These are phyloP conservation scores for Notothenia coriiceps DNA, from an alignment of 2,113 vertebrate genomes.

Conservation along the genomic window DNA sequence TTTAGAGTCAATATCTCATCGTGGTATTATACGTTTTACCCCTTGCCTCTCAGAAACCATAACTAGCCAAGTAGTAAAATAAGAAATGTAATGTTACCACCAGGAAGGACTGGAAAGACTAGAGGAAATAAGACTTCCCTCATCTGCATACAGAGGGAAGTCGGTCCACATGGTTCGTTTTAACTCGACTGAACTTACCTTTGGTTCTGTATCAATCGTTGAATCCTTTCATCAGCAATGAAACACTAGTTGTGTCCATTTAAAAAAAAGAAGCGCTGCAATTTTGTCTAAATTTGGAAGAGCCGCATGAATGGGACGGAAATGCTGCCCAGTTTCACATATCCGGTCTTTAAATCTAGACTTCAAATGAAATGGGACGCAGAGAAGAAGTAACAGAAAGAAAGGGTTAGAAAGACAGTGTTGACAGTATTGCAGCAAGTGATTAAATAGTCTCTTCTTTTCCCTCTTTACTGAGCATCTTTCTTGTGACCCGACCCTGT, in stretches of 20 bases:
- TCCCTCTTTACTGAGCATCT: background rate
- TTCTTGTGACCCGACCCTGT: background rate
- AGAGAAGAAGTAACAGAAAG: background rate
- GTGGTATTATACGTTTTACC: background rate
- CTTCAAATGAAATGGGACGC: background rate
- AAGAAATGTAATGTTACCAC: too few relatives aligned
- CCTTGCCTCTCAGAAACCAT: background rate
- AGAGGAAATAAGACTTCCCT: background rate
- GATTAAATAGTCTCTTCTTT: background rate
- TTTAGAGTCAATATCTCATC: constrained; percentile 6
- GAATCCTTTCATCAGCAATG: background rate
- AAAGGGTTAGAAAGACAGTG: background rate
- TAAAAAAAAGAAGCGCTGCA: background rate
- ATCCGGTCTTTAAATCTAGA: background rate
- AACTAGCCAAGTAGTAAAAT: background rate
- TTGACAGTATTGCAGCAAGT: background rate
- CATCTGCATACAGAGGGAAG: background rate
- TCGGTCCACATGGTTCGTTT: background rate
- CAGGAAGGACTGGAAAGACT: background rate
- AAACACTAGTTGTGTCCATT: background rate
- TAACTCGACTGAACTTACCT: background rate
- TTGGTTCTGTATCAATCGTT: background rate
- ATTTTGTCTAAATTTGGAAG: background rate
- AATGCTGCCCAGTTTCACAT: background rate
- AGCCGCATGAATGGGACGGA: background rate